Evolutionary conservation across 2,888 invertebrate genomes (phyloP).

Genomic region (Acleris cristana): DNA sequence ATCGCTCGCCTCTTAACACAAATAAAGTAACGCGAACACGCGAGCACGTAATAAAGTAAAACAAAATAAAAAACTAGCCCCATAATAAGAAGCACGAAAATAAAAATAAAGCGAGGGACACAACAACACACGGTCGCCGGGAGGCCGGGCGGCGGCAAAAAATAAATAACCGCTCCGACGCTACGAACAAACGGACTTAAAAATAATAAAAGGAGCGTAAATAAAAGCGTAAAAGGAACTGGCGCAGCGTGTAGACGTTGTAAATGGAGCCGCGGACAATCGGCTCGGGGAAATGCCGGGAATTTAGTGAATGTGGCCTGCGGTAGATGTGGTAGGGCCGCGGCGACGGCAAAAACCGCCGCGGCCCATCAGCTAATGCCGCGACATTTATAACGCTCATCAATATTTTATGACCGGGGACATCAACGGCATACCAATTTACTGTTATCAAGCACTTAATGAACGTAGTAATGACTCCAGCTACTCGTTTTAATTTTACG

Average conservation of each 20-base stretch:
- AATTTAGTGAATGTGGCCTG: slow-evolving; percentile 80
- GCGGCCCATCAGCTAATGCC: slow-evolving; percentile 64
- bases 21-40: slow-evolving; percentile 80
- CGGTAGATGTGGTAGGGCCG: slow-evolving; percentile 55
- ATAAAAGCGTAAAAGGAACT: slow-evolving; percentile 84
- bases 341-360: slow-evolving; percentile 47
- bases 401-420: slow-evolving; percentile 33
- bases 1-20: slow-evolving; percentile 81
- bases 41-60: slow-evolving; percentile 77
- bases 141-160: slow-evolving; percentile 78
- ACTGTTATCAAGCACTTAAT: slow-evolving; percentile 34
- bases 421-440: slow-evolving; percentile 36
- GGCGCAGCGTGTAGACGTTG: slow-evolving; percentile 82
- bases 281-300: slow-evolving; percentile 78
- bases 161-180: slow-evolving; percentile 81
- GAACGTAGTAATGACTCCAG: slow-evolving; percentile 19
- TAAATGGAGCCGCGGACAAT: slow-evolving; percentile 83
- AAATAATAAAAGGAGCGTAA: slow-evolving; percentile 84
- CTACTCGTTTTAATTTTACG: slow-evolving; percentile 31
- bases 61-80: slow-evolving; percentile 70
- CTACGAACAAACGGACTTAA: slow-evolving; percentile 83
- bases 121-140: slow-evolving; percentile 83
- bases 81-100: slow-evolving; percentile 84
- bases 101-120: slow-evolving; percentile 82
- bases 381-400: slow-evolving; percentile 51